Base-by-base conservation (phyloP, 2,797 vertebrate species). In the Stomatorhinus walkeri region DNA sequence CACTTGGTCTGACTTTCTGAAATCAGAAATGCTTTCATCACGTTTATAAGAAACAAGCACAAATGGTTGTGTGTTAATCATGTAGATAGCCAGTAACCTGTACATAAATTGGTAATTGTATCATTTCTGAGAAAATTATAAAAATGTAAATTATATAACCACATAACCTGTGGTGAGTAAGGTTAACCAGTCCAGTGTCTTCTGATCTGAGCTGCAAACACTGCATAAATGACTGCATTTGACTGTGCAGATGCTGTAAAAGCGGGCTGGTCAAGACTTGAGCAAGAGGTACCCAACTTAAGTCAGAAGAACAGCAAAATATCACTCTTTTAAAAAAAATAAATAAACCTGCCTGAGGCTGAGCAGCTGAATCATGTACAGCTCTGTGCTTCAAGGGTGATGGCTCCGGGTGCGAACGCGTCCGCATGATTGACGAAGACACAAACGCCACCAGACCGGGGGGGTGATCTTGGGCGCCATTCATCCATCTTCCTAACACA, bases 391-490 rank as follows among this genome's bases (percentile, higher is more conserved):
- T 79, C 72, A 46, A 3, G 16, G 72, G 32, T n/a, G 72, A 43
- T 79, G 16, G 72, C 72, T 1, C 32, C 19, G 36, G 72, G 72
- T 43, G 72, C 40, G 72, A 79, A 36, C 7, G 72, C 72, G 4
- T 79, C 72, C 19, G 72, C 40, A 43, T 79, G 72, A 79, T 43
- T 79, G 72, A 79, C 32, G 72, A 79, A 79, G 72, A 79, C 72
- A 2, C 72, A 46, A 79, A 79, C 72, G 40, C 14, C 72, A 79
- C 36, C 72, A n/a, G 72, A 79, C 36, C 28, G 5, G 32, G 72
- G 72, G 72, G 36, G 72, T 79, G 72, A 43, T 79, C 72, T 79
- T 6, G 2, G 36, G 72, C 14, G 16, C 72, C 72, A 79, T 43
- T 79, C 72, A 43, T 79, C 32, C 36, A 2, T 79, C 72, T 79